Conservation (phyloP, 2,797 vertebrate species). For the Alcedo atthis region DNA sequence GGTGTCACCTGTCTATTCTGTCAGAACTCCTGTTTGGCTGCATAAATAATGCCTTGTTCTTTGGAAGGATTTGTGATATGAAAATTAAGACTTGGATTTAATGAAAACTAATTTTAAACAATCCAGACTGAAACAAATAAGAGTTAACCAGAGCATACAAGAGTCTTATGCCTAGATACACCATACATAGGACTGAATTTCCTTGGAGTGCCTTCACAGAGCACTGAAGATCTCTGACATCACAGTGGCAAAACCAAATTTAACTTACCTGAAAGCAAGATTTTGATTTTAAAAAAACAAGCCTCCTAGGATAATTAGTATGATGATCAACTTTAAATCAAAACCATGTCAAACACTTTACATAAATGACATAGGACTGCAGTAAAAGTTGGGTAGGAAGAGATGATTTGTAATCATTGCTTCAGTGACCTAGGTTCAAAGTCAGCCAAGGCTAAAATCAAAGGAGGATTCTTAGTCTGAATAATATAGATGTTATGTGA, state of each 20-base stretch:
- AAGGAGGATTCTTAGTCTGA: background rate
- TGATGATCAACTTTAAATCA: background rate
- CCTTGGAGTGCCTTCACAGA: background rate
- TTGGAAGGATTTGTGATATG: background rate
- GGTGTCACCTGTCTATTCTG: background rate
- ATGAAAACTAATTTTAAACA: background rate
- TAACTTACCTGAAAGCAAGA: background rate
- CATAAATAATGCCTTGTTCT: background rate
- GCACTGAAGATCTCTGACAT: background rate
- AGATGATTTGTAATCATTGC: slow-evolving; percentile 1
- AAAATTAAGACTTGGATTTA: background rate
- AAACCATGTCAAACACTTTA: background rate
- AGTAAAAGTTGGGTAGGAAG: background rate
- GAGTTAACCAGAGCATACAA: background rate
- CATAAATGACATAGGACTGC: background rate
- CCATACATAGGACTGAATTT: background rate
- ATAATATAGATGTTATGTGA: slow-evolving; percentile 19
- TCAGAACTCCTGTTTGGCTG: background rate
- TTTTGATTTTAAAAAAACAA: background rate
- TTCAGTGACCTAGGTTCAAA: slow-evolving; percentile 30
- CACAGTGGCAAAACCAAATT: background rate
- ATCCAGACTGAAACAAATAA: background rate
- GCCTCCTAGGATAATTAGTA: background rate
- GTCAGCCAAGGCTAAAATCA: slow-evolving; percentile 56
- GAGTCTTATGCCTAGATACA: background rate